phyloP scores from a whole-genome alignment of 2,888 invertebrate species.

The Luperina testacea region DNA sequence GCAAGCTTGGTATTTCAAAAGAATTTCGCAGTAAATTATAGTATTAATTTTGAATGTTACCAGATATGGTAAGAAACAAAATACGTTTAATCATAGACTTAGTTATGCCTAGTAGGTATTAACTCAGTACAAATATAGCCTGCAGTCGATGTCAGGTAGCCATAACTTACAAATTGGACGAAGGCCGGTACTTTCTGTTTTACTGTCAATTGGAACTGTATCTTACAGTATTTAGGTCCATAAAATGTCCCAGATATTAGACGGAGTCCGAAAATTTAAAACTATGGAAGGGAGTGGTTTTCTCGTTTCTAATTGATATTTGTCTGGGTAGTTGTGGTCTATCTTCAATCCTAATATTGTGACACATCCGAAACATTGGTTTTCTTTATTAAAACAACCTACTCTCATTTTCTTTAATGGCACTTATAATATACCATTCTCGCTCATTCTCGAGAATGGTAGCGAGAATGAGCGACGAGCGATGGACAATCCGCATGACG shows the following conservation, averaged over 20 bases:
- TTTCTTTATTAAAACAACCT: not conserved
- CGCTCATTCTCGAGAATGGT: too few relatives aligned
- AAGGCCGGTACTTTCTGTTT: constrained; percentile 59
- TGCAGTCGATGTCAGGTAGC: constrained; percentile 36
- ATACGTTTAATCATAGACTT: constrained; percentile 39
- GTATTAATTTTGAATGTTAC: constrained; percentile 25
- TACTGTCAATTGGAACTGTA: constrained; percentile 30
- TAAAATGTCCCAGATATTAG: not conserved
- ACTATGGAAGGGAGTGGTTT: not conserved
- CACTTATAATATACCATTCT: too few relatives aligned
- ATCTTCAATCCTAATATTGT: not conserved
- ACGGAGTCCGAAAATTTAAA: not conserved
- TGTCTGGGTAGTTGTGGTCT: not conserved
- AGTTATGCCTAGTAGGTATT: constrained; percentile 21
- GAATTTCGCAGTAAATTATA: constrained; percentile 11
- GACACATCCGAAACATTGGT: not conserved
- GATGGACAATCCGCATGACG: too few relatives aligned
- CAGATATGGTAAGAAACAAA: constrained; percentile 37
- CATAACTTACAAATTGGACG: constrained; percentile 44
- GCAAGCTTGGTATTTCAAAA: constrained; percentile 10
- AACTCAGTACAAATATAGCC: constrained; percentile 25
- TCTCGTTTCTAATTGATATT: not conserved
- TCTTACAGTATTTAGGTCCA: constrained; percentile 17
- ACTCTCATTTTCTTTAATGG: not conserved
- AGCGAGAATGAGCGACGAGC: too few relatives aligned